Percentiles rank a stretch among this genome's conserved stretches.
These are phyloP conservation scores for Dichetophora obliterata DNA, from an alignment of 2,888 invertebrate species.

Conservation along the genomic window DNA sequence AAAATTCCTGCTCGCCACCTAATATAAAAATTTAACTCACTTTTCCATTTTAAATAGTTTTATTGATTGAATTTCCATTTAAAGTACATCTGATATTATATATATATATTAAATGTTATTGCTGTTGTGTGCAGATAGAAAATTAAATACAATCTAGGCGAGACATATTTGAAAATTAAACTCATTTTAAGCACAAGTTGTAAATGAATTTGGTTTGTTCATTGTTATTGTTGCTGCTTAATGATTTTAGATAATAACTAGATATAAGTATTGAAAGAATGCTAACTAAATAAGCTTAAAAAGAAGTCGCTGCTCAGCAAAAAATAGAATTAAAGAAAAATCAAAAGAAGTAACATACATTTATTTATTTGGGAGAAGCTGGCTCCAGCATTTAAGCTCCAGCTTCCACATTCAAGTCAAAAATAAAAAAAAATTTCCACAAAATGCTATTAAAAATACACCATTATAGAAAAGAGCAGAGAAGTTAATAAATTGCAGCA, in stretches of 20 bases:
- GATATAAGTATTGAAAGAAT: no score
- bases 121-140: neutral
- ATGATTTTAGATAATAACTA: neutral
- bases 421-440: neutral
- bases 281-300: no score
- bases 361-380: no score
- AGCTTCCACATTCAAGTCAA: neutral
- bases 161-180: no score
- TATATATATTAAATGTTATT: conserved; percentile 9
- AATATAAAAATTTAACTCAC: neutral
- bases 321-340: neutral
- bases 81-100: conserved; percentile 21
- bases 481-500: no score
- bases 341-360: neutral
- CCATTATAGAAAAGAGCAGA: no score
- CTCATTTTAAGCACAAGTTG: no score
- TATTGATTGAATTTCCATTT: conserved; percentile 28
- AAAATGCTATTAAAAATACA: no score
- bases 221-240: neutral
- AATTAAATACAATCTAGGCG: neutral
- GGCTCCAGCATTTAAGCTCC: neutral
- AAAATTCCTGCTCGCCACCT: neutral
- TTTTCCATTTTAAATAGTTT: conserved; percentile 15
- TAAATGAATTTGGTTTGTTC: neutral
- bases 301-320: neutral